These are phyloP conservation scores for Marasmarcha lunaedactyla DNA, from an alignment of 2,888 invertebrate genomes.

Conservation along the genomic window DNA sequence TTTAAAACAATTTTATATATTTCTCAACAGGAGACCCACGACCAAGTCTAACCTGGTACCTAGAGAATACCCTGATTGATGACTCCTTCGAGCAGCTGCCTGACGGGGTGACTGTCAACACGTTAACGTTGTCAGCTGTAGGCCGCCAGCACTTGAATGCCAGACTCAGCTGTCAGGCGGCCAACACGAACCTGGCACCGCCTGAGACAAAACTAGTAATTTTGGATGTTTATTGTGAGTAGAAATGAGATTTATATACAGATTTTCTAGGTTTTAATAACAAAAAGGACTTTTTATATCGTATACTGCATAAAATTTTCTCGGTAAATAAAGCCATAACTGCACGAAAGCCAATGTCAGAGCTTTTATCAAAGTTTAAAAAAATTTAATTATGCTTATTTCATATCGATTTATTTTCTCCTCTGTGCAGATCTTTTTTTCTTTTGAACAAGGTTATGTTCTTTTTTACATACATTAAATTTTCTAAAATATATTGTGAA, in stretches of 20 bases:
- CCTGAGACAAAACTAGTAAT: constrained; percentile 82
- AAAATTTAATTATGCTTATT: too few relatives aligned
- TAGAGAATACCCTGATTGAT: constrained; percentile 86
- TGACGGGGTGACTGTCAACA: constrained; percentile 81
- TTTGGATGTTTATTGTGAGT: constrained; percentile 89
- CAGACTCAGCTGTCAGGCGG: constrained; percentile 87
- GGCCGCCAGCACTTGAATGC: constrained; percentile 87
- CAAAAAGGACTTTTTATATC: too few relatives aligned
- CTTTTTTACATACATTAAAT: too few relatives aligned
- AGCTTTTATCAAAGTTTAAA: too few relatives aligned
- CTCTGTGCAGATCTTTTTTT: too few relatives aligned
- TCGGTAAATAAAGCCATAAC: too few relatives aligned
- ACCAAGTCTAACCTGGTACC: constrained; percentile 85
- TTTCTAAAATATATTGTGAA: too few relatives aligned
- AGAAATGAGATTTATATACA: neutral
- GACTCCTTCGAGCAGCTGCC: constrained; percentile 79
- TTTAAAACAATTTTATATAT: too few relatives aligned
- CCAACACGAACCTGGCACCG: constrained; percentile 85
- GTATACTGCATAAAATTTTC: too few relatives aligned
- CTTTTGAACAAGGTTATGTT: too few relatives aligned
- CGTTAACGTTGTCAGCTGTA: constrained; percentile 81
- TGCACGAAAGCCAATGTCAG: too few relatives aligned
- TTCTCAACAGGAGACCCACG: constrained; percentile 75
- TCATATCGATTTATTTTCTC: too few relatives aligned
- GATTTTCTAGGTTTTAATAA: neutral